phyloP scores from a whole-genome alignment of 2,888 invertebrate species.

The Heterodera filipjevi region DNA sequence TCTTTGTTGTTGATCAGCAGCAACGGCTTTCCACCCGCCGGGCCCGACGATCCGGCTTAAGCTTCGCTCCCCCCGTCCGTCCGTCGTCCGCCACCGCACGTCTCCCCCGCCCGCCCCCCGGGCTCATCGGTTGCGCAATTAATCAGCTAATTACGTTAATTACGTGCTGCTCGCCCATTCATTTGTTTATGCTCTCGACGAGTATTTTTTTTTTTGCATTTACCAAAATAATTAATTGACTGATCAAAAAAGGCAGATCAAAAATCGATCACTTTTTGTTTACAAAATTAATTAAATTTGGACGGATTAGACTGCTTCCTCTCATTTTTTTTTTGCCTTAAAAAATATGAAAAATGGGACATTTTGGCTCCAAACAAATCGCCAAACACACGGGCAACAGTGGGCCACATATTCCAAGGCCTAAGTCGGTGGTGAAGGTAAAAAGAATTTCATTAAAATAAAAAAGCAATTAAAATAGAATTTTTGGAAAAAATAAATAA shows the following conservation, averaged over 20 bases:
- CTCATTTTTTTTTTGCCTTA: not conserved
- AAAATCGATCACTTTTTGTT: not conserved
- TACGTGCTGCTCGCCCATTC: not conserved
- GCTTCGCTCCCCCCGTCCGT: too few relatives aligned
- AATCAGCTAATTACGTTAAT: not conserved
- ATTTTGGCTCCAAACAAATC: constrained; percentile 10
- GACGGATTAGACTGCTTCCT: too few relatives aligned
- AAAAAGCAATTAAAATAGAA: not conserved
- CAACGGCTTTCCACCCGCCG: not conserved
- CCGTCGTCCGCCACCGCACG: not conserved
- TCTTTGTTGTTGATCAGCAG: not conserved
- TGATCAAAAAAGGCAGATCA: not conserved
- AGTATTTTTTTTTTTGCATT: not conserved
- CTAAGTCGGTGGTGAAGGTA: constrained; percentile 3
- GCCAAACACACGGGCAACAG: not conserved
- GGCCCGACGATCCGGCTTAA: constrained; percentile 10
- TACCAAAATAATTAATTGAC: not conserved
- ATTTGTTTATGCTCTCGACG: not conserved
- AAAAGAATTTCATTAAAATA: not conserved
- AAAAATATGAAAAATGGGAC: not conserved
- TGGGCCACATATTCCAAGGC: not conserved
- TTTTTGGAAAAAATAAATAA: not conserved
- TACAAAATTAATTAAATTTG: not conserved
- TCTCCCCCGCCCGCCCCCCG: not conserved
- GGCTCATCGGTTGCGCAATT: not conserved